A percentile compares a stretch with the other conserved stretches of the same genome.
Conservation (phyloP, 2,888 invertebrate genomes). For the Cerastis rubricosa region DNA sequence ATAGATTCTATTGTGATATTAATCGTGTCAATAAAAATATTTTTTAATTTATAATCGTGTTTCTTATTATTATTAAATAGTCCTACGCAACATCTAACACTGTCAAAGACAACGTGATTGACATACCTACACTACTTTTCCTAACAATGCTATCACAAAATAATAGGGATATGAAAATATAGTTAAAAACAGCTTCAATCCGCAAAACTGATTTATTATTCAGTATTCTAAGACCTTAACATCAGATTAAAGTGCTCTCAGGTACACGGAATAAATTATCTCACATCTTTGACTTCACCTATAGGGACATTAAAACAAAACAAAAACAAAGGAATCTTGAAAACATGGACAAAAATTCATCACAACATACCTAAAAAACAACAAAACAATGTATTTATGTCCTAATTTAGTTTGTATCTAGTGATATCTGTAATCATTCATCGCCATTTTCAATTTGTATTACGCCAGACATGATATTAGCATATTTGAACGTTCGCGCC, state of each 20-base stretch:
- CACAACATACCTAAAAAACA: not conserved
- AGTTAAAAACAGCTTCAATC: not conserved
- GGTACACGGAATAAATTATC: slow-evolving; percentile 6
- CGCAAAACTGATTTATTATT: not conserved
- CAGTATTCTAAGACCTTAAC: not conserved
- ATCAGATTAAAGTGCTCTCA: not conserved
- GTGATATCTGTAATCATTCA: slow-evolving; percentile 2
- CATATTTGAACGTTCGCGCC: slow-evolving; percentile 45
- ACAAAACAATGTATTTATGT: not conserved
- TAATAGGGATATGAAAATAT: not conserved
- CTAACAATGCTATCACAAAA: not conserved
- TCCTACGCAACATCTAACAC: not conserved
- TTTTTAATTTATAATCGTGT: slow-evolving; percentile 56
- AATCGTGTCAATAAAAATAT: slow-evolving; percentile 74
- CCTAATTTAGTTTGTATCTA: no score
- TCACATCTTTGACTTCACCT: not conserved
- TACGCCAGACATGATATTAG: not conserved
- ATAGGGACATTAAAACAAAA: not conserved
- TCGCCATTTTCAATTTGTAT: not conserved
- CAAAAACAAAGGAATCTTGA: not conserved
- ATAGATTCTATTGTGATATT: slow-evolving; percentile 73
- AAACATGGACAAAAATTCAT: not conserved
- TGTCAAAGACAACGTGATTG: not conserved
- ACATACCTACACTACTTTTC: not conserved
- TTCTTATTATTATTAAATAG: slow-evolving; percentile 13